Base-by-base conservation (phyloP, 2,888 invertebrate genomes). In the Lasioglossum villosulum region DNA sequence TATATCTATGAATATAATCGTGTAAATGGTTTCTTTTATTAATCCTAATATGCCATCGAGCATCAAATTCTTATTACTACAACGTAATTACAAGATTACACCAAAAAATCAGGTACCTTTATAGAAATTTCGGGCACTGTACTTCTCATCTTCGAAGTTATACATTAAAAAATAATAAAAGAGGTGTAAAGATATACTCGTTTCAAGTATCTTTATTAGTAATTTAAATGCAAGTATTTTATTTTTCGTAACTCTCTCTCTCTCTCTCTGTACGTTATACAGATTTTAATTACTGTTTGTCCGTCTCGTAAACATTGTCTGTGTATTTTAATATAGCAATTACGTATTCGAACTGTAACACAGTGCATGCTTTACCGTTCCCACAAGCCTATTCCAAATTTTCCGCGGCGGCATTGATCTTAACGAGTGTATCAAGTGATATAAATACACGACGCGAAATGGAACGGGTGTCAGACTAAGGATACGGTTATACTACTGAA, bases 401-500 rank as follows among this genome's bases (percentile, higher is more conserved):
- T 30, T 37, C 45, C 45, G 16, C 6, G 37, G 30, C 66, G 12
- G 19, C 30, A 12, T n/a, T n/a, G 70, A 70, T 70, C n/a, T 70
- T 70, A 39, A 37, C 70, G 70, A 70, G 70, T n/a, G 14, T 39
- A n/a, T 30, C 16, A 16, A 56, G 23, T 23, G 52, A 37, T 30
- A 48, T 45, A 16, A 71, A 23, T 23, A 56, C 48, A 30, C 45
- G 14, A 19, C 19, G n/a, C n/a, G 14, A 81, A 78, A 78, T 16
- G 66, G 37, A 76, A 74, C 12, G 48, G 4, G 19, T 27, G 86
- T 23, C 85, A 75, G 86, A 76, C 75, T 34, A 86, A 86, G 34
- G 78, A 78, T 86, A 86, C 48, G 48, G 86, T 78, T 68, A 39
- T 86, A 86, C 86, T 81, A 86, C 86, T 86, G 81, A 75, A 75